A percentile compares a stretch with the other conserved stretches of the same genome.
Conservation (phyloP, 1,140 invertebrate species). For the Drosophila pruinosa region DNA sequence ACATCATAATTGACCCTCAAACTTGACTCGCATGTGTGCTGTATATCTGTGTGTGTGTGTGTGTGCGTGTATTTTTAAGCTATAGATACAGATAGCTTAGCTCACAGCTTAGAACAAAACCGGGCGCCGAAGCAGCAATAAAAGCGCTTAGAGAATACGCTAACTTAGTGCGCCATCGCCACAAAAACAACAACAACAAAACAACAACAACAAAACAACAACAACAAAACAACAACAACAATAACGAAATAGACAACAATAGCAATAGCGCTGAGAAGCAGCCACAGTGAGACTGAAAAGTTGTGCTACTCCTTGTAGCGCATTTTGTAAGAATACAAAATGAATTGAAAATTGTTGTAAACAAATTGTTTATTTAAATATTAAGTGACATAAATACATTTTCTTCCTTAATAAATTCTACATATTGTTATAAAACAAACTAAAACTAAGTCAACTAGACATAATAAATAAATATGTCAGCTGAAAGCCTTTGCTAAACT, state of each 20-base stretch:
- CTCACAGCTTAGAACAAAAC: slow-evolving; percentile 49
- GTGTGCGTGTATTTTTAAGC: slow-evolving; percentile 7
- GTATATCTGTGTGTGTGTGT: slow-evolving; percentile 25
- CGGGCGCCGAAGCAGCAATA: slow-evolving; percentile 19
- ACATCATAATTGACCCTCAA: slow-evolving; percentile 75
- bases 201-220: neutral
- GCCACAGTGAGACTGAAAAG: slow-evolving; percentile 2
- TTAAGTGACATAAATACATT: too few relatives aligned
- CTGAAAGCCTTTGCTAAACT: too few relatives aligned
- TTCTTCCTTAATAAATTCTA: too few relatives aligned
- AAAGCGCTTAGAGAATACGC: slow-evolving; percentile 30
- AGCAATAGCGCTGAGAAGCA: slow-evolving; percentile 17
- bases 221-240: neutral
- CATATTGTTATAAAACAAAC: too few relatives aligned
- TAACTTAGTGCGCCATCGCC: slow-evolving; percentile 24
- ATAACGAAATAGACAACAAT: neutral
- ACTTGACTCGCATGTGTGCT: slow-evolving; percentile 33
- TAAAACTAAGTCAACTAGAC: too few relatives aligned
- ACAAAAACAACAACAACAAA: neutral
- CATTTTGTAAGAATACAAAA: neutral
- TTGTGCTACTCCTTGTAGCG: neutral
- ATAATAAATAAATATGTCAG: too few relatives aligned
- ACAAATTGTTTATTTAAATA: too few relatives aligned
- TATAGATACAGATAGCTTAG: slow-evolving; percentile 46
- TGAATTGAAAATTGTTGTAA: neutral